Conservation (phyloP, 1,140 invertebrate genomes). For the Laupala kohalensis region DNA sequence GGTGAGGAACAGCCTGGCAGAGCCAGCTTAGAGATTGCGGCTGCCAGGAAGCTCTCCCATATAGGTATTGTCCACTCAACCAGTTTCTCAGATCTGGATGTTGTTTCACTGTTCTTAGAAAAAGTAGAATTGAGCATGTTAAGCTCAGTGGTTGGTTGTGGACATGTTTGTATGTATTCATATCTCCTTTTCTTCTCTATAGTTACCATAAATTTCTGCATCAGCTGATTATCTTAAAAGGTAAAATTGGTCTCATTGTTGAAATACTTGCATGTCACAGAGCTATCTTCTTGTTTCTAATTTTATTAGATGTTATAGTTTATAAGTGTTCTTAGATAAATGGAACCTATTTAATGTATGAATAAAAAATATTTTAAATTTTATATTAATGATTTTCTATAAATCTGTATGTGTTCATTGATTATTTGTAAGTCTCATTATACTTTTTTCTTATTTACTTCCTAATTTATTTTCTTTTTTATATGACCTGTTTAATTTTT, state of each 20-base stretch:
- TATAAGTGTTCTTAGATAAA: too few species aligned
- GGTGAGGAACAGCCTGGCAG: conserved; percentile 1
- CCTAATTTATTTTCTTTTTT: too few species aligned
- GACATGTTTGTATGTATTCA: background rate
- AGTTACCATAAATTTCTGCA: background rate
- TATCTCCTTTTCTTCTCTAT: background rate
- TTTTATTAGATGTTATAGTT: too few species aligned
- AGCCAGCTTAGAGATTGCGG: background rate
- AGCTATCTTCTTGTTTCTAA: too few species aligned
- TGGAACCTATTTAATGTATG: too few species aligned
- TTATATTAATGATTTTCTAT: too few species aligned
- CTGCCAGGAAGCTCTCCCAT: background rate
- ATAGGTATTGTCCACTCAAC: background rate
- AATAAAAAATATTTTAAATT: too few species aligned
- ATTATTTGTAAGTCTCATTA: too few species aligned
- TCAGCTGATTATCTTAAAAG: background rate
- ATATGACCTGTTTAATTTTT: too few species aligned
- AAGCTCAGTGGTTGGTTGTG: background rate
- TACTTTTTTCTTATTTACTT: too few species aligned
- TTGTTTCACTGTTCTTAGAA: background rate
- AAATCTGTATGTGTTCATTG: too few species aligned
- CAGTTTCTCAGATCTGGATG: background rate
- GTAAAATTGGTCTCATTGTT: background rate
- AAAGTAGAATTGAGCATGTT: background rate
- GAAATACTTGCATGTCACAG: background rate